A percentile compares a stretch with the other conserved stretches of the same genome.
These are phyloP conservation scores for Probosciger aterrimus DNA, from an alignment of 2,113 vertebrate species.

Conservation along the genomic window DNA sequence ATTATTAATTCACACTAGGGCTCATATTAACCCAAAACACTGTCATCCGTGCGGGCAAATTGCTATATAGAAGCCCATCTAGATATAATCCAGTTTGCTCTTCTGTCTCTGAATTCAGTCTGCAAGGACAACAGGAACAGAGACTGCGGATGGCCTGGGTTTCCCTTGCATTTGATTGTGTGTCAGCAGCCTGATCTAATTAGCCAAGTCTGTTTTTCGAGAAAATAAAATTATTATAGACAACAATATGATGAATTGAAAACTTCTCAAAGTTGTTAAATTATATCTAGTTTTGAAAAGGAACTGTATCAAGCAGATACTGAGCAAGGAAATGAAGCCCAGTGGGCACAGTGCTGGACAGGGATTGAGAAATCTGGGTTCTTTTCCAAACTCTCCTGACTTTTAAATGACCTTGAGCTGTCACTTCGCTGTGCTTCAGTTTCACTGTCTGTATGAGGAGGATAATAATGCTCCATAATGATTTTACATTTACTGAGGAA, in stretches of 20 bases:
- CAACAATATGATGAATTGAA: background rate
- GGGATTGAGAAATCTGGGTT: slow-evolving; percentile 36
- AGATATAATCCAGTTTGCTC: background rate
- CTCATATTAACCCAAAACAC: background rate
- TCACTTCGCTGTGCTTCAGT: background rate
- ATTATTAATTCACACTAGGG: background rate
- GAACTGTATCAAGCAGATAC: background rate
- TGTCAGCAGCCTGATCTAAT: background rate
- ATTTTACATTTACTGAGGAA: background rate
- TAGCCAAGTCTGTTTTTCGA: background rate
- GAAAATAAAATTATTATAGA: background rate
- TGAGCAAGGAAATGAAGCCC: background rate
- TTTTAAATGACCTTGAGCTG: slow-evolving; percentile 42
- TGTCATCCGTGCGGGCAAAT: background rate
- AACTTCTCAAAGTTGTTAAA: background rate
- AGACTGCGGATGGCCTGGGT: background rate
- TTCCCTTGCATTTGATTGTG: background rate
- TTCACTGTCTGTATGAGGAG: background rate
- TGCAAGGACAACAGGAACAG: background rate
- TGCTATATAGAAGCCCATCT: background rate
- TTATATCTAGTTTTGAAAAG: background rate
- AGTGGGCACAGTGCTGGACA: background rate
- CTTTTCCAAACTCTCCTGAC: slow-evolving; percentile 7
- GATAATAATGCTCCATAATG: background rate
- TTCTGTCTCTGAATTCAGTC: background rate